These are phyloP conservation scores for Priocnemis perturbator DNA, from an alignment of 2,888 invertebrate genomes.

Conservation along the genomic window DNA sequence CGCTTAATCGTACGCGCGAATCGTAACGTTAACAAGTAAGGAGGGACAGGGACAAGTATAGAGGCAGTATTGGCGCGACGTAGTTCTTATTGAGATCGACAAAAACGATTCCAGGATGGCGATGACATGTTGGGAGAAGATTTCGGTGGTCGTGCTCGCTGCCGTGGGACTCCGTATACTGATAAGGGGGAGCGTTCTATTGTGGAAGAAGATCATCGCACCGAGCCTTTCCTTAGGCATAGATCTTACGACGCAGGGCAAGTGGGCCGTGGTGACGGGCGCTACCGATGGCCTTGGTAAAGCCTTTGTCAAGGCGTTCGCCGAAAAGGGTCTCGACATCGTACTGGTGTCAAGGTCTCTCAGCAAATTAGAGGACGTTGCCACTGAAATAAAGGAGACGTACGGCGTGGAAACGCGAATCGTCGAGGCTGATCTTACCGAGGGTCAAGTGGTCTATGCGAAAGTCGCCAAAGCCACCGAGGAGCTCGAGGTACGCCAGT, in stretches of 20 bases:
- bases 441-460: conserved; percentile 84
- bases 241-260: conserved; percentile 67
- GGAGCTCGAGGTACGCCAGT: conserved; percentile 73
- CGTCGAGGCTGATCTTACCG: conserved; percentile 89
- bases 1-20: too few species aligned
- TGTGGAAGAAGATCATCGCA: conserved; percentile 70
- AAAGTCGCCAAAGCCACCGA: conserved; percentile 82
- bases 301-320: conserved; percentile 87
- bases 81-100: too few species aligned
- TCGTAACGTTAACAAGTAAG: too few species aligned
- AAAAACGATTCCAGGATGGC: conserved; percentile 61
- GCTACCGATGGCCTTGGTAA: conserved; percentile 94
- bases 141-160: conserved; percentile 65
- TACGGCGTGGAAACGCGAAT: conserved; percentile 86
- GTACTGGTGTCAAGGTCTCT: conserved; percentile 87
- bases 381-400: conserved; percentile 84
- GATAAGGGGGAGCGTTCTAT: conserved; percentile 55
- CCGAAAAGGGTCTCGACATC: conserved; percentile 85
- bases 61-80: too few species aligned
- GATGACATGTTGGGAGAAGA: conserved; percentile 69
- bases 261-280: conserved; percentile 85
- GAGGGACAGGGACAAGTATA: too few species aligned
- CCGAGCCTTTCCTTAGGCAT: conserved; percentile 67
- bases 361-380: conserved; percentile 83
- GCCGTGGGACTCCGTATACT: conserved; percentile 65